A percentile compares a stretch with the other conserved stretches of the same genome.
Conservation (phyloP, 2,113 vertebrate genomes). For the Lutjanus erythropterus region DNA sequence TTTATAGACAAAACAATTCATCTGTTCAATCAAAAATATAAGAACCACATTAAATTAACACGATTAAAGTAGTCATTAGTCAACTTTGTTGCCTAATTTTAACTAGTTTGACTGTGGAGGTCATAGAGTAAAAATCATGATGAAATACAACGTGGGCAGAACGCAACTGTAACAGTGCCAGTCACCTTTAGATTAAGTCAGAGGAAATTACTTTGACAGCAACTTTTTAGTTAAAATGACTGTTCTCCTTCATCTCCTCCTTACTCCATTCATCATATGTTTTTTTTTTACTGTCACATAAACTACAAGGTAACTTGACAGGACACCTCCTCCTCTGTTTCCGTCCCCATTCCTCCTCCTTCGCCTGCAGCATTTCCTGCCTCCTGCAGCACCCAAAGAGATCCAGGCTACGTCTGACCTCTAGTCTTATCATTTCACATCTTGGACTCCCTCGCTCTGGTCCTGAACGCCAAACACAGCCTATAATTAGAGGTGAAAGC, state of each 20-base stretch:
- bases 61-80: too few relatives aligned
- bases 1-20: too few relatives aligned
- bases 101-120: neutral
- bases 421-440: constrained; percentile 34
- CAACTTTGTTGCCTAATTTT: neutral
- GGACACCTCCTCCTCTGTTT: neutral
- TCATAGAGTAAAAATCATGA: neutral
- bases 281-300: constrained; percentile 34
- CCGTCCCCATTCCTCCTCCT: constrained; percentile 44
- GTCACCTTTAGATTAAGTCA: constrained; percentile 6
- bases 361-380: constrained; percentile 55
- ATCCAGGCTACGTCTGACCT: constrained; percentile 29
- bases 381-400: constrained; percentile 18
- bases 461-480: constrained; percentile 4
- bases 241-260: constrained; percentile 13
- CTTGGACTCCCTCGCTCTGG: constrained; percentile 22
- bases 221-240: constrained; percentile 18
- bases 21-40: too few relatives aligned
- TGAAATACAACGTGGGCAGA: constrained; percentile 11
- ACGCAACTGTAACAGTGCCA: neutral
- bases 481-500: constrained; percentile 62
- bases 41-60: too few relatives aligned
- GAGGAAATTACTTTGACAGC: constrained; percentile 46
- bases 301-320: constrained; percentile 49
- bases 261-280: constrained; percentile 7